A percentile compares a stretch with the other conserved stretches of the same genome.
These are phyloP conservation scores for Meteorus sp. DNA, from an alignment of 1,140 invertebrate species.

Conservation along the genomic window DNA sequence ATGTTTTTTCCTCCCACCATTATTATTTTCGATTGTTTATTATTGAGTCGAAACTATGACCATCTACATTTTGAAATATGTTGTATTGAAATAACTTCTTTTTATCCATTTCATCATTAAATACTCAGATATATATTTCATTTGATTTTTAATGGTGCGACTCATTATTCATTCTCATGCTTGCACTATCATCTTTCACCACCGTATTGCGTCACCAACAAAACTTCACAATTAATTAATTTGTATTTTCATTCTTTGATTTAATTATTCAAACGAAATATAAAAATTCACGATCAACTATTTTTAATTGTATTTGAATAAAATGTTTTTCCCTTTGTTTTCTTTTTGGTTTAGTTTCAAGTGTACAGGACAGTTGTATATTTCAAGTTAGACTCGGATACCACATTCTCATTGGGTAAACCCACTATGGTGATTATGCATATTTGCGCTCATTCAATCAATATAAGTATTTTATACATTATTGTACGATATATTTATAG, in stretches of 20 bases:
- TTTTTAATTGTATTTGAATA: neutral
- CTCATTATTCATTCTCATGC: conserved; percentile 6
- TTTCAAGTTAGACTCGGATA: neutral
- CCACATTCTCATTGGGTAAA: neutral
- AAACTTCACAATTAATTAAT: neutral
- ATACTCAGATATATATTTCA: neutral
- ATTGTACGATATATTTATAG: conserved; percentile 27
- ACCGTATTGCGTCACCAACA: conserved; percentile 12
- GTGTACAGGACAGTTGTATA: no score
- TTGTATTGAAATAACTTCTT: conserved; percentile 10
- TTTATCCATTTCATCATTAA: conserved; percentile 16
- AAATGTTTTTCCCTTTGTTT: neutral
- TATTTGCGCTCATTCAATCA: neutral
- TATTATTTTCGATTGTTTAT: no score
- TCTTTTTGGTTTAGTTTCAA: neutral
- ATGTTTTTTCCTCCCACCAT: conserved; percentile 3
- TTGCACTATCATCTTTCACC: conserved; percentile 1
- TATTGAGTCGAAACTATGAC: conserved; percentile 23
- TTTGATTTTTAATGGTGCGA: neutral
- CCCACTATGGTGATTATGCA: conserved; percentile 2
- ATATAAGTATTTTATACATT: conserved; percentile 23
- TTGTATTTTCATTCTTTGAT: no score
- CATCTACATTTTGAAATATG: conserved; percentile 20
- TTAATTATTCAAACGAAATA: no score
- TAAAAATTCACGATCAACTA: no score